Evolutionary conservation across 2,113 vertebrate species (phyloP).

Genomic region (Lepus timidus): DNA sequence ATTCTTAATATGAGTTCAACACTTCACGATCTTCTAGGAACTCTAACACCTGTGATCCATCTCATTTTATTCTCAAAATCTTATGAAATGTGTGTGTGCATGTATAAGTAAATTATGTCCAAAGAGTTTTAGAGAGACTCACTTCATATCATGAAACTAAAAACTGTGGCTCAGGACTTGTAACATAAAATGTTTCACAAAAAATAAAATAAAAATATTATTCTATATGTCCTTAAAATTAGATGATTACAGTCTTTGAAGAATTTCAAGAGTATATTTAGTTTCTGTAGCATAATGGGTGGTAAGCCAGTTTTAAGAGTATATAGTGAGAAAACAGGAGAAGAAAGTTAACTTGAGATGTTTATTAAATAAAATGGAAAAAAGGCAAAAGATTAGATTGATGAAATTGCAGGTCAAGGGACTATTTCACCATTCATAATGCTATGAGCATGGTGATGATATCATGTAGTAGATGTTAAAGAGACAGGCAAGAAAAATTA

Average conservation of each 20-base stretch:
- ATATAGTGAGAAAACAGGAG: background rate
- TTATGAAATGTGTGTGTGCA: background rate
- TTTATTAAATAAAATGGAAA: conserved; percentile 4
- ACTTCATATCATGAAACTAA: background rate
- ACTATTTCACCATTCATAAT: background rate
- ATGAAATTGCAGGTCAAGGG: background rate
- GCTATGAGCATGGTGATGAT: background rate
- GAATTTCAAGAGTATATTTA: background rate
- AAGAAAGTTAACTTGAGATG: background rate
- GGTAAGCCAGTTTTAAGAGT: background rate
- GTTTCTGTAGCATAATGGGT: background rate
- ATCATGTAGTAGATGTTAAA: background rate
- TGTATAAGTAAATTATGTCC: background rate
- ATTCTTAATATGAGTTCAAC: background rate
- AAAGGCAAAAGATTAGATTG: background rate
- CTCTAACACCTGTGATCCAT: background rate
- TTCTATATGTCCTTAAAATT: background rate
- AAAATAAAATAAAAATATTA: background rate
- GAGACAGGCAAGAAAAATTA: background rate
- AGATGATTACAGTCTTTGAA: background rate
- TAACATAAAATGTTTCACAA: background rate
- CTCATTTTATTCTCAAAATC: background rate
- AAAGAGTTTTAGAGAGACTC: conserved; percentile 2
- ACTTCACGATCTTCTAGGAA: background rate
- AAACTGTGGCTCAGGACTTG: background rate